phyloP scores from a whole-genome alignment of 2,113 vertebrate genomes.

The Haemorhous mexicanus region DNA sequence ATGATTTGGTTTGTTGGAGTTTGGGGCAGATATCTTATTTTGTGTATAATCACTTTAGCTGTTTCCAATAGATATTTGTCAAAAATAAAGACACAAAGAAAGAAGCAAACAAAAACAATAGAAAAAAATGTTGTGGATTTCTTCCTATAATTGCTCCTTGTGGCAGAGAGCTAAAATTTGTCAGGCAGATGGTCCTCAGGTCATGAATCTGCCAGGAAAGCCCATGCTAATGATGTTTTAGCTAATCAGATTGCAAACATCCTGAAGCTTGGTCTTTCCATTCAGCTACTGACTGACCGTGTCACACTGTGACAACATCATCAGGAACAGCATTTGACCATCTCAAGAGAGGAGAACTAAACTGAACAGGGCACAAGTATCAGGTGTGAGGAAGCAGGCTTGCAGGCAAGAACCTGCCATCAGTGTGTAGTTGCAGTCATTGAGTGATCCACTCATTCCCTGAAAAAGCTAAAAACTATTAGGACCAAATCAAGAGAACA shows the following conservation, averaged over 20 bases:
- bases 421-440: not conserved
- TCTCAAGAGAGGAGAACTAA: not conserved
- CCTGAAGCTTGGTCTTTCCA: not conserved
- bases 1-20: not conserved
- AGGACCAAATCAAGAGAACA: not conserved
- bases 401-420: not conserved
- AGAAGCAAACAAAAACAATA: not conserved
- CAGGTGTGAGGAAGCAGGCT: not conserved
- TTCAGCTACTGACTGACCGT: not conserved
- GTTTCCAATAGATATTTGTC: not conserved
- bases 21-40: not conserved
- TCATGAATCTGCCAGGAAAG: not conserved
- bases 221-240: not conserved
- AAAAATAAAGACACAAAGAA: not conserved
- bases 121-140: not conserved
- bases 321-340: not conserved
- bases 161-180: not conserved
- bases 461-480: not conserved
- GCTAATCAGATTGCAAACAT: not conserved
- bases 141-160: not conserved
- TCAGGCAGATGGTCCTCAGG: not conserved
- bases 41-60: not conserved
- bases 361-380: not conserved
- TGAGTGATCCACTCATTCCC: not conserved
- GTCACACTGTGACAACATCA: not conserved